These are phyloP conservation scores for Formica selysi DNA, from an alignment of 1,140 invertebrate species.

Conservation along the genomic window DNA sequence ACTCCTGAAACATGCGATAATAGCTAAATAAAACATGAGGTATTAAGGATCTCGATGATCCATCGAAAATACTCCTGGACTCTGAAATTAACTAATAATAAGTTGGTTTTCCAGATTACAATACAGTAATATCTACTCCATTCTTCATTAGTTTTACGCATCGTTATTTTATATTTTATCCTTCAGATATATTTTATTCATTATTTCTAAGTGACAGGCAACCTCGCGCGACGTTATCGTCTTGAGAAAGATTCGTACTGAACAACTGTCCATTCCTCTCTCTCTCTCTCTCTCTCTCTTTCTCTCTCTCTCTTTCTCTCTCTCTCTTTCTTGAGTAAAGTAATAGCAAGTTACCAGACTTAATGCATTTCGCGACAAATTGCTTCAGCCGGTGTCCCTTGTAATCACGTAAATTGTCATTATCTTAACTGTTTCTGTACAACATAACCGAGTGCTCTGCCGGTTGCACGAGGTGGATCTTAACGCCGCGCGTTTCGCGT, in stretches of 20 bases:
- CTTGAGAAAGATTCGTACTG: constrained; percentile 1
- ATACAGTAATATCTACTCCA: not conserved
- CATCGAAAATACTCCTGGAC: not conserved
- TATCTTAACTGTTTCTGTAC: constrained; percentile 44
- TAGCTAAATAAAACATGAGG: not conserved
- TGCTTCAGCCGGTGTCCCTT: constrained; percentile 1
- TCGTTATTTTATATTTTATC: not conserved
- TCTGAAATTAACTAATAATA: not conserved
- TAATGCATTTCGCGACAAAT: constrained; percentile 58
- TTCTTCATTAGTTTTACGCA: not conserved
- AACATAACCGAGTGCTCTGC: constrained; percentile 32
- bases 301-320: too few species aligned
- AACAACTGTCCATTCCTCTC: constrained; percentile 13
- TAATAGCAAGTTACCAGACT: constrained; percentile 18
- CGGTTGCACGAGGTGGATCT: not conserved
- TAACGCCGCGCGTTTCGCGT: not conserved
- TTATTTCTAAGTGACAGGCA: not conserved
- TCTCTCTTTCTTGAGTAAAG: not conserved
- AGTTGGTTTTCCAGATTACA: not conserved
- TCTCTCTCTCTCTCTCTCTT: too few species aligned
- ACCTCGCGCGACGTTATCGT: not conserved
- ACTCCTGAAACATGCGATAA: not conserved
- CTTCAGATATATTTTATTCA: not conserved
- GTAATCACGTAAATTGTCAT: constrained; percentile 55
- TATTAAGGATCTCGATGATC: not conserved